A percentile compares a stretch with the other conserved stretches of the same genome.
Conservation (phyloP, 2,113 vertebrate species). For the Holacanthus passer region DNA sequence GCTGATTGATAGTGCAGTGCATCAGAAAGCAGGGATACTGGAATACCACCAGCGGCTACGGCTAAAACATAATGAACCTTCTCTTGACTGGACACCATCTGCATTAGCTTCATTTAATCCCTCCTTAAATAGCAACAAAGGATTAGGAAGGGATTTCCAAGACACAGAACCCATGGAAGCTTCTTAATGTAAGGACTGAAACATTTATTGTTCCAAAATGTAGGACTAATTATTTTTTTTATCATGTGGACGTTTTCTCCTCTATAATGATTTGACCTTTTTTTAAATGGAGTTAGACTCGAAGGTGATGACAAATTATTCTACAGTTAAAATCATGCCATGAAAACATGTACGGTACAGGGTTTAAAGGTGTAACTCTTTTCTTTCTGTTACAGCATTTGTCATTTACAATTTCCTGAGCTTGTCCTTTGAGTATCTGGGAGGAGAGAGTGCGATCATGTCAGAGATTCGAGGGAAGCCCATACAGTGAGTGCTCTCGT, state of each 20-base stretch:
- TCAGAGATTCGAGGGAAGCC: conserved; percentile 95
- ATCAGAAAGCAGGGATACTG: conserved; percentile 51
- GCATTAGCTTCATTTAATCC: conserved; percentile 81
- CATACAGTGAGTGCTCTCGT: conserved; percentile 86
- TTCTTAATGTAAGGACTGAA: conserved; percentile 74
- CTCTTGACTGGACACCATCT: conserved; percentile 77
- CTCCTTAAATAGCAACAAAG: conserved; percentile 82
- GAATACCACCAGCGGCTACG: conserved; percentile 46
- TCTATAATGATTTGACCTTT: conserved; percentile 52
- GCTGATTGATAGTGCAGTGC: conserved; percentile 70
- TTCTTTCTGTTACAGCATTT: conserved; percentile 87
- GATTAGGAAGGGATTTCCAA: conserved; percentile 81
- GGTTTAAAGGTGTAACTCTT: conserved; percentile 8
- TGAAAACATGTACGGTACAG: neutral
- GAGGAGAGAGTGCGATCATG: conserved; percentile 98
- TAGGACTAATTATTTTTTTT: conserved; percentile 72
- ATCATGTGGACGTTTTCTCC: conserved; percentile 43
- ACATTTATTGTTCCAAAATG: conserved; percentile 74
- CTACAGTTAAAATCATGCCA: neutral
- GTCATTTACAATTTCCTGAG: conserved; percentile 98
- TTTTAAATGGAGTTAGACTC: conserved; percentile 52
- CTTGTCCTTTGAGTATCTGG: conserved; percentile 96
- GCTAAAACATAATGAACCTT: conserved; percentile 72
- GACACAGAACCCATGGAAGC: conserved; percentile 74
- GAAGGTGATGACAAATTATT: conserved; percentile 35